Base-by-base conservation (phyloP, 2,888 invertebrate species). In the Lordiphosa andalusiaca region DNA sequence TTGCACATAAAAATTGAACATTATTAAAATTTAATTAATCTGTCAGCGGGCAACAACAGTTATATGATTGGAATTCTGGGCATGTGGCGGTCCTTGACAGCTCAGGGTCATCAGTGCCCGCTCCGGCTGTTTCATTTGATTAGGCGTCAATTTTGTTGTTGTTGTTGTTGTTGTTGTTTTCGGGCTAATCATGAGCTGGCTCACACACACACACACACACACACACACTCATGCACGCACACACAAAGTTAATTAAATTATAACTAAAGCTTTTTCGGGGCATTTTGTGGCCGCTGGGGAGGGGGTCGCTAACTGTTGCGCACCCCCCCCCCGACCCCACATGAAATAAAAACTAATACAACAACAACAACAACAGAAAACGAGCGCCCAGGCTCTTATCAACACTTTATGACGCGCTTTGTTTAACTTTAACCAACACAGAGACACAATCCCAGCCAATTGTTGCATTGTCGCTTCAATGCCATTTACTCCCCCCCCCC, bases 11-110 rank as follows among this genome's bases (percentile, higher is more conserved):
- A 66, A 49, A 69, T 59, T 23, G 37, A 61, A 58, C 55, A 72
- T 72, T 72, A 82, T 80, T 72, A 82, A 77, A 77, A 69, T 70
- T 73, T 72, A 75, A 77, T 77, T 77, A 77, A 72, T 62, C 68
- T 71, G 69, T 59, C 78, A 71, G 67, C 61, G 49, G 42, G 53
- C 30, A 59, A 59, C 55, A 53, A 59, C 57, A 81, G 70, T 74
- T 71, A 82, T 73, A 82, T 77, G 81, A 75, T 64, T 60, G 67
- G 69, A 64, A 35, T 54, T 12, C 35, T 23, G 48, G 46, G 40
- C n/a, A 47, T 44, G 23, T 52, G 47, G 42, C 35, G 63, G 67
- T 64, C 35, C 30, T 56, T 42, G 42, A 52, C 57, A 53, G 53
- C 50, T 56, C 62, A 55, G 64, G 62, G 62, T 30, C 62, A 60